Evolutionary conservation across 2,888 invertebrate species (phyloP).

Genomic region (Amphipoea oculea): DNA sequence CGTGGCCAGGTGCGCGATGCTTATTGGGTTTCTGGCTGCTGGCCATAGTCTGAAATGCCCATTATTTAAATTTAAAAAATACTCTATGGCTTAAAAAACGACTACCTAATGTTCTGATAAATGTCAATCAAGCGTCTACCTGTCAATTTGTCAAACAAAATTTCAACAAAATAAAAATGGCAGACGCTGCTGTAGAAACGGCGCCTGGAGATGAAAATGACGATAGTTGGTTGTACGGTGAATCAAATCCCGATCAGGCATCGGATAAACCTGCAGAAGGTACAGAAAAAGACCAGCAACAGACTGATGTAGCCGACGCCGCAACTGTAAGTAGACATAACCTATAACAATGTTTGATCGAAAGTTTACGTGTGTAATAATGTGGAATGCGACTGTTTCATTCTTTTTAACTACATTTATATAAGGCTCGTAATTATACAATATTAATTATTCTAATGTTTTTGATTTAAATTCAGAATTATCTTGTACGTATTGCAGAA

Average conservation of each 20-base stretch:
- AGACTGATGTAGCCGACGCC: constrained; percentile 57
- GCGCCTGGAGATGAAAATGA: constrained; percentile 92
- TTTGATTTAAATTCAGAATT: background rate
- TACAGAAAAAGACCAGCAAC: constrained; percentile 71
- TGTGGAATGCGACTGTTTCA: background rate
- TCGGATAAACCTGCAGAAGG: constrained; percentile 69
- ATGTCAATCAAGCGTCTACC: constrained; percentile 12
- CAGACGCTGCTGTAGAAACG: constrained; percentile 82
- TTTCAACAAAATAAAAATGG: constrained; percentile 72
- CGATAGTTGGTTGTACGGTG: constrained; percentile 97
- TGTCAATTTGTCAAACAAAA: constrained; percentile 15
- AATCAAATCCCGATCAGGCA: constrained; percentile 90
- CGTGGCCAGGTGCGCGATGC: background rate
- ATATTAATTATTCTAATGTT: background rate
- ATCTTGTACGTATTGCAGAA: background rate
- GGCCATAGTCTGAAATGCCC: background rate
- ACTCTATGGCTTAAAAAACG: constrained; percentile 4
- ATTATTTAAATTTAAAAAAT: too few relatives aligned
- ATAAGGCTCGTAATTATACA: background rate
- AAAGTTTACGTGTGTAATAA: constrained; percentile 34
- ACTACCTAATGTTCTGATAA: background rate
- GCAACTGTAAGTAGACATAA: constrained; percentile 66
- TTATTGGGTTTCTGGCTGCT: background rate
- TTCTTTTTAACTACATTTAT: background rate
- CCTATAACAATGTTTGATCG: constrained; percentile 51